Percentiles rank a stretch among this genome's conserved stretches.
Conservation (phyloP, 2,797 vertebrate species). For the Avahi laniger region DNA sequence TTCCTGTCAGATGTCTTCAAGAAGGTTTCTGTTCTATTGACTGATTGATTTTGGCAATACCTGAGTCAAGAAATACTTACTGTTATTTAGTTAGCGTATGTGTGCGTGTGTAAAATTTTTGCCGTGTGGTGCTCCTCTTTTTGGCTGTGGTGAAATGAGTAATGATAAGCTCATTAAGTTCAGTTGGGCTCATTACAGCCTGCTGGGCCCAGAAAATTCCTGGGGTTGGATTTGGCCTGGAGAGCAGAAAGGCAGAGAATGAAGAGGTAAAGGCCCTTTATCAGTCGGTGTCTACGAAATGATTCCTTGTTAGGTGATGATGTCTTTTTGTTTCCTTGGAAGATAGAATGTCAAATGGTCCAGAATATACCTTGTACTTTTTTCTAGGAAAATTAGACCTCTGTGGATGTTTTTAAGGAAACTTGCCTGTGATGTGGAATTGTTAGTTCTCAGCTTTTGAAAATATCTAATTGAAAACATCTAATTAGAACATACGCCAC, state of each 20-base stretch:
- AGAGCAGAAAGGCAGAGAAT: conserved; percentile 49
- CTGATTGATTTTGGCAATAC: conserved; percentile 31
- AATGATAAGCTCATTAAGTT: conserved; percentile 71
- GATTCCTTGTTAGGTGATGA: not conserved
- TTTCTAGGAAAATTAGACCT: conserved; percentile 1
- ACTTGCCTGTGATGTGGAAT: not conserved
- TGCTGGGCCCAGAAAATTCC: conserved; percentile 70
- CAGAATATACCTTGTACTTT: not conserved
- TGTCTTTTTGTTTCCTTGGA: not conserved
- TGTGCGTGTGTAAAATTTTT: conserved; percentile 5
- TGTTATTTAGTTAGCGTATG: conserved; percentile 32
- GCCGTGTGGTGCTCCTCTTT: not conserved
- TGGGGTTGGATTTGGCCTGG: conserved; percentile 55
- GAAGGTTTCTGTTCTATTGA: not conserved
- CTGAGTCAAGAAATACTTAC: conserved; percentile 50
- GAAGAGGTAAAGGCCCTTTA: not conserved
- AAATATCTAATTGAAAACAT: not conserved
- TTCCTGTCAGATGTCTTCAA: not conserved
- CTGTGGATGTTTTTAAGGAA: conserved; percentile 28
- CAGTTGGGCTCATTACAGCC: conserved; percentile 67
- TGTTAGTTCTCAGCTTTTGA: conserved; percentile 36
- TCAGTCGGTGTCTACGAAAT: not conserved
- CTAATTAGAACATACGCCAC: not conserved
- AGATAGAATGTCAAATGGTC: not conserved
- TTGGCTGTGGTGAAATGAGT: conserved; percentile 62